These are phyloP conservation scores for Xylophagus ater DNA, from an alignment of 2,888 invertebrate genomes.

Conservation along the genomic window DNA sequence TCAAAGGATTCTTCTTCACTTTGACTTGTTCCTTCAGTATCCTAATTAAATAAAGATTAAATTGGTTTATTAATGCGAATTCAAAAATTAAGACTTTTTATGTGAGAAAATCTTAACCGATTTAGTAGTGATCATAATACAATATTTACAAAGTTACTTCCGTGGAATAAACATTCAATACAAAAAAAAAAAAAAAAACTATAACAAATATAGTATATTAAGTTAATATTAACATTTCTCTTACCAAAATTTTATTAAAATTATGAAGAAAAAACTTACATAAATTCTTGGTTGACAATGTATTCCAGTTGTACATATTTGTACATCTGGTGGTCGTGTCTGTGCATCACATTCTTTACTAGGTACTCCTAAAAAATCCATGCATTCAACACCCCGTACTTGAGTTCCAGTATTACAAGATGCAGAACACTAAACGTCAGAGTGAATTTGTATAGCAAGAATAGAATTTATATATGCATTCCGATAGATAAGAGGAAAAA, in stretches of 20 bases:
- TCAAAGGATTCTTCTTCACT: slow-evolving; percentile 24
- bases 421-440: slow-evolving; percentile 73
- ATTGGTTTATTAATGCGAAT: no score
- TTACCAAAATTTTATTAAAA: no score
- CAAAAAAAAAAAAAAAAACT: no score
- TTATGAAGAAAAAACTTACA: slow-evolving; percentile 28
- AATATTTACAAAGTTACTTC: no score
- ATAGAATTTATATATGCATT: neutral
- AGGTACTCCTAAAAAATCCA: slow-evolving; percentile 46
- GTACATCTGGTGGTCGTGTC: slow-evolving; percentile 55
- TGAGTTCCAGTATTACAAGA: slow-evolving; percentile 83
- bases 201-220: no score
- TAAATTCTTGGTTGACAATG: slow-evolving; percentile 42
- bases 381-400: slow-evolving; percentile 71
- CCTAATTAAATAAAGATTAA: no score
- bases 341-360: slow-evolving; percentile 54
- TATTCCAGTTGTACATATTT: slow-evolving; percentile 63
- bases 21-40: slow-evolving; percentile 25
- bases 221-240: no score
- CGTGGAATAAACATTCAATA: no score
- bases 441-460: neutral
- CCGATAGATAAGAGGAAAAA: slow-evolving; percentile 15
- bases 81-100: no score
- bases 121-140: no score
- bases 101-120: no score